Conservation (phyloP, 2,113 vertebrate species). For the Sylvia atricapilla region DNA sequence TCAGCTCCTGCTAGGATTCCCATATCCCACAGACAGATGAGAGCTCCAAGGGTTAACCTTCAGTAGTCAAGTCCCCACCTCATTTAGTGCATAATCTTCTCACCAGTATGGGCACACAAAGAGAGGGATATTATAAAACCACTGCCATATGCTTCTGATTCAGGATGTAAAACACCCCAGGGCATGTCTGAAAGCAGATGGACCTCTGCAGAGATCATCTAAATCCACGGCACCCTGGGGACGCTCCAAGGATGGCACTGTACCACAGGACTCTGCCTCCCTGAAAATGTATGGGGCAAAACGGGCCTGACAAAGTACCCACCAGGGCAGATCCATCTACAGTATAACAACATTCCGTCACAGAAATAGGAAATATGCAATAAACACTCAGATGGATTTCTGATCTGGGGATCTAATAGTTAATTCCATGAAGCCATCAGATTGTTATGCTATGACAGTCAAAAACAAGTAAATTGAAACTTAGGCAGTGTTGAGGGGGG, state of each 20-base stretch:
- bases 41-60: not conserved
- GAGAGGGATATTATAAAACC: not conserved
- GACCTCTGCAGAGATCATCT: not conserved
- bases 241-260: not conserved
- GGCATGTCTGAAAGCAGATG: not conserved
- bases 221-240: not conserved
- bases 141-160: not conserved
- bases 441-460: not conserved
- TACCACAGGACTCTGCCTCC: not conserved
- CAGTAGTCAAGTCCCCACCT: not conserved
- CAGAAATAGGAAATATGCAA: not conserved
- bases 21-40: not conserved
- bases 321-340: not conserved
- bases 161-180: not conserved
- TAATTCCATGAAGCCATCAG: not conserved
- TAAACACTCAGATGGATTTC: not conserved
- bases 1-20: not conserved
- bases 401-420: not conserved
- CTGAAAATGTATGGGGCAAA: fast-evolving
- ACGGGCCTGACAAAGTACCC: not conserved
- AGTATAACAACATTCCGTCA: not conserved
- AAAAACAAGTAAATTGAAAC: not conserved
- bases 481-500: not conserved
- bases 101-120: not conserved
- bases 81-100: not conserved